phyloP scores from a whole-genome alignment of 2,888 invertebrate genomes.

The Drosophila monieri region DNA sequence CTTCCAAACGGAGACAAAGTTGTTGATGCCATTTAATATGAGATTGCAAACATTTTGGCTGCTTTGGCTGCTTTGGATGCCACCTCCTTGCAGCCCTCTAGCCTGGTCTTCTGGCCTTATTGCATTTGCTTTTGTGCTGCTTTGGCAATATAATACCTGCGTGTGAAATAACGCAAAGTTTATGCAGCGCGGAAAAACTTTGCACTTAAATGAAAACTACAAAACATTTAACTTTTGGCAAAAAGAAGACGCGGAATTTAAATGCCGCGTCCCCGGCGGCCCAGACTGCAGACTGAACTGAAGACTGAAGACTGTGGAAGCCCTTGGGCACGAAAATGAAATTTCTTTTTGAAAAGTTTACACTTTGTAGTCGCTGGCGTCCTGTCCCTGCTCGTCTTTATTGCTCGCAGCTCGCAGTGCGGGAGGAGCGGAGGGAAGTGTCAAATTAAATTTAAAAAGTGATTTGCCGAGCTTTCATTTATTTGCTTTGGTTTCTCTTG shows the following conservation, averaged over 20 bases:
- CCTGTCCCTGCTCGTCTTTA: slow-evolving; percentile 50
- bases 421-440: slow-evolving; percentile 65
- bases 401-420: slow-evolving; percentile 44
- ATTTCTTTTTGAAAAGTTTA: slow-evolving; percentile 59
- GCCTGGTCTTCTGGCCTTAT: slow-evolving; percentile 29
- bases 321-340: slow-evolving; percentile 65
- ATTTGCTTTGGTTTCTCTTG: slow-evolving; percentile 16
- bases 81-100: not conserved
- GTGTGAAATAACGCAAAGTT: slow-evolving; percentile 77
- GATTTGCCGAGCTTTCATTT: slow-evolving; percentile 67
- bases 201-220: slow-evolving; percentile 75
- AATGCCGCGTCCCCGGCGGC: slow-evolving; percentile 54
- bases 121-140: slow-evolving; percentile 69
- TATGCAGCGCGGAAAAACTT: slow-evolving; percentile 71
- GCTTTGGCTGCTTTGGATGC: not conserved
- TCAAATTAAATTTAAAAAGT: slow-evolving; percentile 78
- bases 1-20: slow-evolving; percentile 70
- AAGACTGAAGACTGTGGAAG: slow-evolving; percentile 8
- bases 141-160: slow-evolving; percentile 72
- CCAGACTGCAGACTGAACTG: not conserved
- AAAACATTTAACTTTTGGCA: slow-evolving; percentile 68
- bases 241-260: slow-evolving; percentile 55
- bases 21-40: slow-evolving; percentile 71
- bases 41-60: slow-evolving; percentile 61
- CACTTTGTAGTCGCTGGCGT: slow-evolving; percentile 67